Evolutionary conservation across 2,113 vertebrate genomes (phyloP), one percentile per base, ranked within the genome.

Genomic region (Terrapene triunguis): DNA sequence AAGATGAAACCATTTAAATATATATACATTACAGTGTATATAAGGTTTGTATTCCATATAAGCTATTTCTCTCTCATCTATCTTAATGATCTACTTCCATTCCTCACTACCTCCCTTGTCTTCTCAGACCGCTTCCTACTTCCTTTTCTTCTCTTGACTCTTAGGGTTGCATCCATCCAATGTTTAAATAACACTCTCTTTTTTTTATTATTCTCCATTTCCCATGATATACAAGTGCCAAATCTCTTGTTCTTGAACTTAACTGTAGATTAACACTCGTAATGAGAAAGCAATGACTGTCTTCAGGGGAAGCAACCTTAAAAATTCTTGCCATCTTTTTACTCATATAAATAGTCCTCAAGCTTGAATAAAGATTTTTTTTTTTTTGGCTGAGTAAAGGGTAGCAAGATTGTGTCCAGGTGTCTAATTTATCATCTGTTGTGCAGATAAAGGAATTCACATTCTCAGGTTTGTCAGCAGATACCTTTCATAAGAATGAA

Each of bases 211-310:
- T 13, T 69, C 27, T 29, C 59, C 29, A 72, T 72, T 72, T 72
- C 65, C 65, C n/a, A 11, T 72, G 19, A 72, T 72, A 72, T 38
- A 72, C 10, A 72, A 19, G 17, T 72, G 65, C 44, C 3, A 84
- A 12, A 88, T 59, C 5, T 89, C 6, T 1, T 22, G 10, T 53
- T 88, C 69, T 85, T 72, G 74, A 0, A 1, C 82, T 93, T 95
- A 1, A 12, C 47, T 7, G 10, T 42, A 11, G 13, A 86, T 88
- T 86, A 65, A 21, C 5, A 35, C 65, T 94, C 76, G 1, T 1
- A 3, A 5, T 81, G 8, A 10, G 57, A 35, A 76, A 82, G 3
- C 21, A 2, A 51, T 54, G 0, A 9, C 6, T n/a, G 3, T 38
- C 11, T 65, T 85, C 2, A n/a, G 0, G 27, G 21, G 22, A 76